These are phyloP conservation scores for Cairina moschata DNA, from an alignment of 2,113 vertebrate genomes.

Conservation along the genomic window DNA sequence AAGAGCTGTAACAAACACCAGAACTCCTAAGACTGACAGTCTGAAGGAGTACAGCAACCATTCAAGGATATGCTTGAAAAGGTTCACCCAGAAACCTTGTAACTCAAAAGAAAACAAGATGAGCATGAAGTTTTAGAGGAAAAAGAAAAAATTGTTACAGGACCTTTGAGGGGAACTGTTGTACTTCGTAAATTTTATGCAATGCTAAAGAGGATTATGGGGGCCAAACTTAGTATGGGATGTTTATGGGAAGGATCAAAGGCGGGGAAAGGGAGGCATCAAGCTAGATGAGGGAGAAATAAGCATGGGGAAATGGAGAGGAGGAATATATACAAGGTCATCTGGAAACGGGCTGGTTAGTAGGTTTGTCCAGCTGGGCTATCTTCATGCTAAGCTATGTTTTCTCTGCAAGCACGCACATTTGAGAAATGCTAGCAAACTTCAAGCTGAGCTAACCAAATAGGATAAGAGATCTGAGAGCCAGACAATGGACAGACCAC, in stretches of 20 bases:
- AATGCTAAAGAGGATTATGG: neutral
- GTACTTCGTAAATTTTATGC: fast-evolving
- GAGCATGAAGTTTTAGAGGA: fast-evolving
- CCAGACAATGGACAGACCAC: neutral
- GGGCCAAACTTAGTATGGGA: neutral
- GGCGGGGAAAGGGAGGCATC: neutral
- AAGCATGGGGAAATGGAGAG: neutral
- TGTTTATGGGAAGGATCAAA: neutral
- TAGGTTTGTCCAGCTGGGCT: neutral
- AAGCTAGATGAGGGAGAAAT: neutral
- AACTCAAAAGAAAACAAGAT: neutral
- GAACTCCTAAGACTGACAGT: neutral
- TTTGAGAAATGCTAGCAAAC: neutral
- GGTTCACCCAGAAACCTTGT: neutral
- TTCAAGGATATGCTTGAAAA: neutral
- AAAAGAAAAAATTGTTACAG: neutral
- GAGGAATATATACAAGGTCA: neutral
- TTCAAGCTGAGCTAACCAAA: neutral
- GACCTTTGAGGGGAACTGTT: neutral
- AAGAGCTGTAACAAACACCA: neutral
- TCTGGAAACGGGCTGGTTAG: neutral
- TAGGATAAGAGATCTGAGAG: neutral
- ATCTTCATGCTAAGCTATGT: neutral
- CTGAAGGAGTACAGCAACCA: neutral
- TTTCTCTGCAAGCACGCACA: fast-evolving